These are phyloP conservation scores for Hyla sarda DNA, from an alignment of 2,113 vertebrate genomes.

Conservation along the genomic window DNA sequence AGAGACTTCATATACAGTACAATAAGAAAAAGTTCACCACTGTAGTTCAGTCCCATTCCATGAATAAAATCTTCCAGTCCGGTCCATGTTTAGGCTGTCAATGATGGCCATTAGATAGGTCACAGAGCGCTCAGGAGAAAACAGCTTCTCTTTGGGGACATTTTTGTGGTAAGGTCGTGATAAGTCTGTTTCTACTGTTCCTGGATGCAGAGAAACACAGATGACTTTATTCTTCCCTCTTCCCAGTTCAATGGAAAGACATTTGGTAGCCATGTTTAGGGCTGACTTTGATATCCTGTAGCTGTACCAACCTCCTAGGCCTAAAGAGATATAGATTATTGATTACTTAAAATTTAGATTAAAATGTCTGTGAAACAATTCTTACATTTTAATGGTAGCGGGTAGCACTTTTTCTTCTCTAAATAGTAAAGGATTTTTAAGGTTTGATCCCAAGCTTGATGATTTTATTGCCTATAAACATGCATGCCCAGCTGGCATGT, in stretches of 20 bases:
- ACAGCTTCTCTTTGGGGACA: constrained; percentile 69
- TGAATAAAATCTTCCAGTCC: constrained; percentile 71
- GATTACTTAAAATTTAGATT: too few relatives aligned
- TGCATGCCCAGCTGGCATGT: too few relatives aligned
- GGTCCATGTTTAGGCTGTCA: constrained; percentile 63
- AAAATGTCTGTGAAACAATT: too few relatives aligned
- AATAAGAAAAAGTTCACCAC: constrained; percentile 66
- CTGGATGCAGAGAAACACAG: constrained; percentile 72
- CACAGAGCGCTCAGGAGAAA: constrained; percentile 68
- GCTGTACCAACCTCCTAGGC: constrained; percentile 73
- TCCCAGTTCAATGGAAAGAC: constrained; percentile 72
- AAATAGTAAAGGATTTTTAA: too few relatives aligned
- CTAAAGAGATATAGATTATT: constrained; percentile 45
- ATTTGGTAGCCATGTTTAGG: constrained; percentile 75
- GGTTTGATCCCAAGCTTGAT: too few relatives aligned
- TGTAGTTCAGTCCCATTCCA: constrained; percentile 65
- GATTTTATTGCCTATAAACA: too few relatives aligned
- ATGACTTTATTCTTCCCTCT: constrained; percentile 65
- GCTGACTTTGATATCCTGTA: constrained; percentile 74
- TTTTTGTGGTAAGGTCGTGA: constrained; percentile 72
- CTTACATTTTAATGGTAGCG: too few relatives aligned
- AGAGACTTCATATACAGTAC: too few relatives aligned
- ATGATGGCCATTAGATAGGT: constrained; percentile 68
- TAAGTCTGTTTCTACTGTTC: constrained; percentile 71
- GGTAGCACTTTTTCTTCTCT: too few relatives aligned